Percentiles rank a stretch among this genome's conserved stretches.
Conservation (phyloP, 2,797 vertebrate genomes). For the Coregonus suidteri region DNA sequence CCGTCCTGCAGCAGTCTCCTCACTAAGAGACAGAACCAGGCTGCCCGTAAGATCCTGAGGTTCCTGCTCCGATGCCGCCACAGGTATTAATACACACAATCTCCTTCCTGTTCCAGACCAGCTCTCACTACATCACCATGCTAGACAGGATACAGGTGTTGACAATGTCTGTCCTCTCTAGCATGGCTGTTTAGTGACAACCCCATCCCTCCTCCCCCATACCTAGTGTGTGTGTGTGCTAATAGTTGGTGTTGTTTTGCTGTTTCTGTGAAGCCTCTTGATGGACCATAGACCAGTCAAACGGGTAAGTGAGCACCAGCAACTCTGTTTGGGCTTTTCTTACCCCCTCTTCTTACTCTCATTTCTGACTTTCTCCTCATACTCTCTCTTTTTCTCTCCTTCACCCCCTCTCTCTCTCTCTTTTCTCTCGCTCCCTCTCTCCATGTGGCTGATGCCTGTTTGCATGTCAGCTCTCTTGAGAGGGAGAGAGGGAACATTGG, state of each 20-base stretch:
- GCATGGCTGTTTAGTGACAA: constrained; percentile 31
- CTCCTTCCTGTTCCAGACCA: not conserved
- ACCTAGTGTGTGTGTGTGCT: constrained; percentile 75
- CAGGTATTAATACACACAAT: constrained; percentile 76
- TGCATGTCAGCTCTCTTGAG: constrained; percentile 91
- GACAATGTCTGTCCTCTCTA: constrained; percentile 43
- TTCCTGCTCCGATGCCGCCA: constrained; percentile 98
- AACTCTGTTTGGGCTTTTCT: not conserved
- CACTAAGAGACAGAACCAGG: constrained; percentile 99
- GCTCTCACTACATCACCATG: constrained; percentile 31
- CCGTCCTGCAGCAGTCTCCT: constrained; percentile 89
- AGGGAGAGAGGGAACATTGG: constrained; percentile 65
- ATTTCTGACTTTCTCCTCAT: constrained; percentile 35
- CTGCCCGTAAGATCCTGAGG: constrained; percentile 98
- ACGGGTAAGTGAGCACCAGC: constrained; percentile 88
- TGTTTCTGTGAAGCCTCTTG: constrained; percentile 97
- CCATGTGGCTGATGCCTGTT: constrained; percentile 88
- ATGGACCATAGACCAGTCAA: constrained; percentile 99
- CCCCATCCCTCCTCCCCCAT: constrained; percentile 62
- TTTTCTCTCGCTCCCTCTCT: constrained; percentile 69
- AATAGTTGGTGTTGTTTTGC: constrained; percentile 99
- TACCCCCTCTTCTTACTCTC: constrained; percentile 10
- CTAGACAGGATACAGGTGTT: no score
- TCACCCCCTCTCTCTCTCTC: constrained; percentile 81
- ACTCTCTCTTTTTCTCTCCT: constrained; percentile 56